phyloP scores from a whole-genome alignment of 2,113 vertebrate genomes.

The Cochlearius cochlearius region DNA sequence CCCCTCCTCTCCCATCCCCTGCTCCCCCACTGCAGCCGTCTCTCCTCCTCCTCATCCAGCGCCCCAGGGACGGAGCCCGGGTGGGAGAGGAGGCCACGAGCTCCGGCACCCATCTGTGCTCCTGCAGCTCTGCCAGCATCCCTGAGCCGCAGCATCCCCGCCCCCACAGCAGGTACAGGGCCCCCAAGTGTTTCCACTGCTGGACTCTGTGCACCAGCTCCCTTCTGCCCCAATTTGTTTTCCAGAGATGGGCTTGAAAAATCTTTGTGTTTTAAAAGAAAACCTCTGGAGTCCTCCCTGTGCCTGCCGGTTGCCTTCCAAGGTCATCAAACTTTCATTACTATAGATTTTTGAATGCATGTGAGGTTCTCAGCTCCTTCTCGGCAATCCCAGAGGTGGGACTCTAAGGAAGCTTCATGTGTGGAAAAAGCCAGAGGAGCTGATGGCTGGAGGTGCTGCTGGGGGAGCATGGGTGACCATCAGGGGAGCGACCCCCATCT shows the following conservation, averaged over 20 bases:
- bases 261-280: background rate
- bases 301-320: background rate
- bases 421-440: background rate
- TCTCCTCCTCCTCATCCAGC: background rate
- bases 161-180: background rate
- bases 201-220: background rate
- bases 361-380: background rate
- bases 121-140: background rate
- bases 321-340: slow-evolving; percentile 52
- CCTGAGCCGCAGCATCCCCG: background rate
- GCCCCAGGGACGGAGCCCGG: background rate
- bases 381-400: background rate
- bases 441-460: background rate
- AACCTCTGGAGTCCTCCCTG: background rate
- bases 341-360: slow-evolving; percentile 13
- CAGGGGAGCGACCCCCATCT: background rate
- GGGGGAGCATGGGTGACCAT: background rate
- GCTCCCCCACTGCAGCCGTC: background rate
- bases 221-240: slow-evolving; percentile 11
- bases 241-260: background rate
- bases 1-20: background rate
- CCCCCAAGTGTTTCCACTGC: background rate
- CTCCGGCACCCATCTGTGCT: accelerated
- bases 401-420: background rate
- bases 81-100: background rate